Evolutionary conservation across 2,113 vertebrate genomes (phyloP).

Genomic region (Columba janthina): DNA sequence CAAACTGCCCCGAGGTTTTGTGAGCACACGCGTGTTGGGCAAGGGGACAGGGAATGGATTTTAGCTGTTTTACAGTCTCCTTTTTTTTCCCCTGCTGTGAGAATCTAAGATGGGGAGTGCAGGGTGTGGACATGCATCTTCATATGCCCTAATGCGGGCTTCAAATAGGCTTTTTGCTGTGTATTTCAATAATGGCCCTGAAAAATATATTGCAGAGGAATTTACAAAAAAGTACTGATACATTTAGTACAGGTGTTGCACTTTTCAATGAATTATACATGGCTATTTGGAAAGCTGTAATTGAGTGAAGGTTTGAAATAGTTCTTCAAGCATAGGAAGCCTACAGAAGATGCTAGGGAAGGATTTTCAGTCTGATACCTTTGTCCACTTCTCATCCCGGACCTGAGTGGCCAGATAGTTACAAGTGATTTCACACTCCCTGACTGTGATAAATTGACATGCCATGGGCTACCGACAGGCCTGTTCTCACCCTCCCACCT

Average conservation of each 20-base stretch:
- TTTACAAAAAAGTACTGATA: neutral
- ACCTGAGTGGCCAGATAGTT: neutral
- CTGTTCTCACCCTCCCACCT: slow-evolving; percentile 6
- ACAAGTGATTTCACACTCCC: neutral
- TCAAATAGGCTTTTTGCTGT: neutral
- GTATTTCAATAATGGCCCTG: neutral
- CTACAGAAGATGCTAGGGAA: neutral
- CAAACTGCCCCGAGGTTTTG: too few relatives aligned
- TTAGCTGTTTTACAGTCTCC: slow-evolving; percentile 12
- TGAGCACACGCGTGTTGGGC: neutral
- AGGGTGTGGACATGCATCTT: neutral
- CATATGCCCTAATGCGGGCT: neutral
- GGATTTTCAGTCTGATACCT: neutral
- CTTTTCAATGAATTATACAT: neutral
- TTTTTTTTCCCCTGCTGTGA: neutral
- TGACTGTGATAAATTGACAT: neutral
- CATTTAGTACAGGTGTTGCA: neutral
- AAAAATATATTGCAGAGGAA: neutral
- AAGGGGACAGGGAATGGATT: neutral
- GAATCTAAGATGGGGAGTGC: neutral
- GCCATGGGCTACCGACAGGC: neutral
- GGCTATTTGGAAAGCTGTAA: neutral
- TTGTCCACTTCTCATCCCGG: neutral
- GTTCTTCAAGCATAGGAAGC: neutral
- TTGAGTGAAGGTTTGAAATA: neutral